Evolutionary conservation across 2,797 vertebrate genomes (phyloP).

Genomic region (Chaetodon trifasciatus): DNA sequence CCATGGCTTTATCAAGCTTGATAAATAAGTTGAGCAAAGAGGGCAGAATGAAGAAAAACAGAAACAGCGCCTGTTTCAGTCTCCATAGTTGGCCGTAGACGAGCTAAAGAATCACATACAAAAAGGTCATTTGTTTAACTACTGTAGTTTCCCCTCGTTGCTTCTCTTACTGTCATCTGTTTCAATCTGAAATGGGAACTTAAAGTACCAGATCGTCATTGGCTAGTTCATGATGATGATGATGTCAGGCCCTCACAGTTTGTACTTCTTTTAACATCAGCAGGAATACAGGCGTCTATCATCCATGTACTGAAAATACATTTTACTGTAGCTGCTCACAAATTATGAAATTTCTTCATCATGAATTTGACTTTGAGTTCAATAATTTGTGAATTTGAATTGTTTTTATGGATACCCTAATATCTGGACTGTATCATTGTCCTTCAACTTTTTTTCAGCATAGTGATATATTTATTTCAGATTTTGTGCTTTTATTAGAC

Average conservation of each 20-base stretch:
- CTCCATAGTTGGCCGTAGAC: neutral
- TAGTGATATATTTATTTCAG: neutral
- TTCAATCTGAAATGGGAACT: slow-evolving; percentile 11
- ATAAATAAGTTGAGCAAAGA: slow-evolving; percentile 15
- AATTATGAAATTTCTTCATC: neutral
- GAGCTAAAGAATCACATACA: neutral
- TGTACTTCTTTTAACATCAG: neutral
- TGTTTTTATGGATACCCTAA: neutral
- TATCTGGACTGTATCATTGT: neutral
- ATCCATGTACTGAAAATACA: neutral
- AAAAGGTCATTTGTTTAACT: neutral
- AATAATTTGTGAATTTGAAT: neutral
- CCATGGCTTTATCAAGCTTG: slow-evolving; percentile 3
- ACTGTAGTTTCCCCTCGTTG: slow-evolving; percentile 3
- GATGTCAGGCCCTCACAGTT: neutral
- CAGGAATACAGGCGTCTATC: neutral
- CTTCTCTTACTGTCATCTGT: slow-evolving; percentile 3
- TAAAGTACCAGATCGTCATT: neutral
- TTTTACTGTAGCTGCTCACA: neutral
- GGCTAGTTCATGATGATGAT: neutral
- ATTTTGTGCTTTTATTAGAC: neutral
- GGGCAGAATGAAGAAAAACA: slow-evolving; percentile 12
- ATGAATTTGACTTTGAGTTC: neutral
- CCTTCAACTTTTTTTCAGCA: neutral
- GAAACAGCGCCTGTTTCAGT: neutral